These are phyloP conservation scores for Anolis apletophallus DNA, from an alignment of 2,797 vertebrate species.

Conservation along the genomic window DNA sequence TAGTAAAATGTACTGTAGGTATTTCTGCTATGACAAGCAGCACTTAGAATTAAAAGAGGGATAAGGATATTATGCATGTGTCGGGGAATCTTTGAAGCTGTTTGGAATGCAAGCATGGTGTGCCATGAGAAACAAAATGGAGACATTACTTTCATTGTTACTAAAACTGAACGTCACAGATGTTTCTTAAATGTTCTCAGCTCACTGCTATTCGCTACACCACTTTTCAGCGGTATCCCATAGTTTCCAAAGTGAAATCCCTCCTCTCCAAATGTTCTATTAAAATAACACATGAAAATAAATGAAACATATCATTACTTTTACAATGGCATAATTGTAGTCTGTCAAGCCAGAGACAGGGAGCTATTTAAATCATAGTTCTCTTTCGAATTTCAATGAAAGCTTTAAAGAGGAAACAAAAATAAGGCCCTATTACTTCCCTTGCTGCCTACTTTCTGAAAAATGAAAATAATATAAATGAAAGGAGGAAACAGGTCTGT, in stretches of 20 bases:
- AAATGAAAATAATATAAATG: background rate
- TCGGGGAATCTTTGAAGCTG: conserved; percentile 5
- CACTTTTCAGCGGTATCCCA: conserved; percentile 71
- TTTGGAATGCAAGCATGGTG: conserved; percentile 42
- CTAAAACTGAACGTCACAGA: conserved; percentile 64
- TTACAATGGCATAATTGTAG: conserved; percentile 76
- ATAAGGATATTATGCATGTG: background rate
- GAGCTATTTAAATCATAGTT: conserved; percentile 70
- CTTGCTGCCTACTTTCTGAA: conserved; percentile 12
- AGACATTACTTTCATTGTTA: conserved; percentile 57
- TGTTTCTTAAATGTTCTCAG: conserved; percentile 57
- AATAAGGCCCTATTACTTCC: background rate
- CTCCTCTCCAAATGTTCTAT: conserved; percentile 75
- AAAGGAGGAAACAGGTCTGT: conserved; percentile 3
- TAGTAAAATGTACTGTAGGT: background rate
- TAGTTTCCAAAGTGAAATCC: conserved; percentile 75
- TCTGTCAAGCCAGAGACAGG: conserved; percentile 73
- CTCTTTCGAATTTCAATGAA: conserved; percentile 62
- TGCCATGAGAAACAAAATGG: conserved; percentile 55
- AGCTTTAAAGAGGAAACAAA: conserved; percentile 59
- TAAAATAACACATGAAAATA: conserved; percentile 78
- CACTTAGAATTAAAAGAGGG: conserved; percentile 47
- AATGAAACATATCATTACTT: conserved; percentile 79
- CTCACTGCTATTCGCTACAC: conserved; percentile 65
- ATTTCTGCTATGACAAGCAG: background rate